These are phyloP conservation scores for Mesocricetus auratus DNA, from an alignment of 2,113 vertebrate genomes.

Conservation along the genomic window DNA sequence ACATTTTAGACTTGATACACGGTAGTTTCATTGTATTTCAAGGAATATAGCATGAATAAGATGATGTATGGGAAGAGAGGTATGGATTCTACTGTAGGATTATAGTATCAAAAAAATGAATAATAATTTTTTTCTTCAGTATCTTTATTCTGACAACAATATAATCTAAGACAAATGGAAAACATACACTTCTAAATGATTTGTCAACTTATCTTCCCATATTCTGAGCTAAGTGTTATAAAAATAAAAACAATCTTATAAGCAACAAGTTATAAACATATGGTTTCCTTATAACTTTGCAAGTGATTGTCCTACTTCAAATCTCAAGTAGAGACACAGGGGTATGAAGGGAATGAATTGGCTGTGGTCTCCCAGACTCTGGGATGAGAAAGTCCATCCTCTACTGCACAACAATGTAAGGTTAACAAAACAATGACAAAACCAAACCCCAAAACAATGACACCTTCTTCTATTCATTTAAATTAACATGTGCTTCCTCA, in stretches of 20 bases:
- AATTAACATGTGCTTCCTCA: neutral
- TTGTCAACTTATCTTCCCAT: neutral
- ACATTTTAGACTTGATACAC: conserved; percentile 34
- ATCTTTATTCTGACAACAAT: neutral
- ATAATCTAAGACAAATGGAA: neutral
- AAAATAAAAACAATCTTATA: neutral
- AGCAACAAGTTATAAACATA: neutral
- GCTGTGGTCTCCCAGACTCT: neutral
- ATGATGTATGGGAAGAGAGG: neutral
- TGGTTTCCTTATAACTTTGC: accelerated
- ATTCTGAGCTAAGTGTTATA: neutral
- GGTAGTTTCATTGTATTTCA: conserved; percentile 45
- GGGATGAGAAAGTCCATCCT: no score
- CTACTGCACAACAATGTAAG: accelerated
- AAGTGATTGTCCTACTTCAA: neutral
- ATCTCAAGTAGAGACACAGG: accelerated
- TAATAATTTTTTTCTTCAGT: neutral
- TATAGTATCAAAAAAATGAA: neutral
- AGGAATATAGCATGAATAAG: neutral
- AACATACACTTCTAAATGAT: neutral
- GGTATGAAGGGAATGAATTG: neutral
- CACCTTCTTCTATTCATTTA: neutral
- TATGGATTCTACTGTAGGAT: neutral
- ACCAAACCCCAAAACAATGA: neutral
- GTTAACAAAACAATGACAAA: neutral